Percentiles rank a stretch among this genome's conserved stretches.
Conservation (phyloP, 2,888 invertebrate species). For the Nephrotoma appendiculata region DNA sequence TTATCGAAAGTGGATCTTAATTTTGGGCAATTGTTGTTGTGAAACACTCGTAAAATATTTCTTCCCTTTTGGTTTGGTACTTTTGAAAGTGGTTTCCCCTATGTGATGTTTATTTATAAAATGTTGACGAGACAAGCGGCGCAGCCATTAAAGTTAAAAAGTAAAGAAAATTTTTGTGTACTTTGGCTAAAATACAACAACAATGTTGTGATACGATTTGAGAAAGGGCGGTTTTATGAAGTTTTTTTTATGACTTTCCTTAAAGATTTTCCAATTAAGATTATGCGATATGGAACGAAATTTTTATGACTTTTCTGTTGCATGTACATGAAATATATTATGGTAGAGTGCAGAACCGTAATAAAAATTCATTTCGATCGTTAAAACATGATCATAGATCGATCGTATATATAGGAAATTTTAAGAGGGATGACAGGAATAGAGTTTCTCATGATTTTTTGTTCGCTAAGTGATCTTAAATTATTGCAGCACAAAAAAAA, state of each 20-base stretch:
- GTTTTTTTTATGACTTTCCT: not conserved
- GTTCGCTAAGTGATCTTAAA: not conserved
- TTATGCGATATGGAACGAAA: not conserved
- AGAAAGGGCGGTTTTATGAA: not conserved
- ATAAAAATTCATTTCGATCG: not conserved
- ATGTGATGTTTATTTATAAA: not conserved
- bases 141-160: not conserved
- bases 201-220: not conserved
- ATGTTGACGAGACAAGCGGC: not conserved
- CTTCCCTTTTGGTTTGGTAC: not conserved
- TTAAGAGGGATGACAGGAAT: not conserved
- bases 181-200: not conserved
- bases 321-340: not conserved
- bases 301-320: not conserved
- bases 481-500: not conserved
- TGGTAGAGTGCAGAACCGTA: not conserved
- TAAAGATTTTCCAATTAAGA: not conserved
- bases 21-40: not conserved
- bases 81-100: not conserved
- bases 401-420: not conserved
- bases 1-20: not conserved
- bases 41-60: not conserved
- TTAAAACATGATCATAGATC: not conserved
- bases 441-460: not conserved
- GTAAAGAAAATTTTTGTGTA: not conserved